A percentile compares a stretch with the other conserved stretches of the same genome.
Conservation (phyloP, 2,113 vertebrate genomes). For the Hyperopisus bebe region DNA sequence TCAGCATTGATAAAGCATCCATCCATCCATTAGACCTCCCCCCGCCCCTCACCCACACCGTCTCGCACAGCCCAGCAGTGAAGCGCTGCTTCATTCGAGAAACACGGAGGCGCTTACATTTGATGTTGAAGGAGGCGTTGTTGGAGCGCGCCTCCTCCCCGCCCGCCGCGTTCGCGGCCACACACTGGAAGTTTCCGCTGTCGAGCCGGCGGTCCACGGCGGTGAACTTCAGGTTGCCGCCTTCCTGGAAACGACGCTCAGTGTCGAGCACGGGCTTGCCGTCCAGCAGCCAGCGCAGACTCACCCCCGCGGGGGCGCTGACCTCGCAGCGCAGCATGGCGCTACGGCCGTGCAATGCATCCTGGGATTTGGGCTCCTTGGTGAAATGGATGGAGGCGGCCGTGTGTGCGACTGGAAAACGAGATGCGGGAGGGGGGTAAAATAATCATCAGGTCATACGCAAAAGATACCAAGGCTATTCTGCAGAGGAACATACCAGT, state of each 20-base stretch:
- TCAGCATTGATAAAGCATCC: neutral
- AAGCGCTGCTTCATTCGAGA: neutral
- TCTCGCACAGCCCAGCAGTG: neutral
- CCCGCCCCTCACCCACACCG: neutral
- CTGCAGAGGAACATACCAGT: neutral
- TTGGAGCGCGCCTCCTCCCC: constrained; percentile 67
- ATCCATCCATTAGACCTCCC: neutral
- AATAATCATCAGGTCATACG: neutral
- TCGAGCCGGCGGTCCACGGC: constrained; percentile 78
- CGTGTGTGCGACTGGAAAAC: constrained; percentile 46
- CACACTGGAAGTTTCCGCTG: constrained; percentile 78
- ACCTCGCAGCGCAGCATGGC: constrained; percentile 94
- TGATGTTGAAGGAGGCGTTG: constrained; percentile 91
- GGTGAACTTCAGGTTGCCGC: constrained; percentile 82
- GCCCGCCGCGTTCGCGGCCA: constrained; percentile 51
- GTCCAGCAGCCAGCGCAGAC: constrained; percentile 74
- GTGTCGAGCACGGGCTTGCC: constrained; percentile 57
- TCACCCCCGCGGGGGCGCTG: constrained; percentile 50
- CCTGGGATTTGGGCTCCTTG: constrained; percentile 91
- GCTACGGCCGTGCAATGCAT: constrained; percentile 85
- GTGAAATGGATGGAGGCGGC: constrained; percentile 70
- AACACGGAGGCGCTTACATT: constrained; percentile 72
- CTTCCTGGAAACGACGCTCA: constrained; percentile 78
- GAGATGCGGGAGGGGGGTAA: neutral
- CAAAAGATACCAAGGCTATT: neutral